Percentiles rank a stretch among this genome's conserved stretches.
Evolutionary conservation across 2,888 invertebrate genomes (phyloP).

Genomic region (Hydropsyche betteni): DNA sequence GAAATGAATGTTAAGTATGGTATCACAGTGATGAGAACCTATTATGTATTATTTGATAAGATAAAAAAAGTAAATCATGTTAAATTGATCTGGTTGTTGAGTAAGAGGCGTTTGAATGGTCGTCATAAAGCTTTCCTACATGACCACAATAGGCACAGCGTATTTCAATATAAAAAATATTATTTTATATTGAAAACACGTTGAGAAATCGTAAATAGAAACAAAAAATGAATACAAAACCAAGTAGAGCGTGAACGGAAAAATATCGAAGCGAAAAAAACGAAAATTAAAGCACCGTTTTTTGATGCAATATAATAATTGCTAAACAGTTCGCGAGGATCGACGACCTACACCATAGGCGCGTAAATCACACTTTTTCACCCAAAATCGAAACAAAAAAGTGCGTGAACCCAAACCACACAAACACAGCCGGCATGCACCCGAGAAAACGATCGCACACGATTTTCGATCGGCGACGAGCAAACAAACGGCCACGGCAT

Average conservation of each 20-base stretch:
- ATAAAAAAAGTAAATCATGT: too few species aligned
- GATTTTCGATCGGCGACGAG: background rate
- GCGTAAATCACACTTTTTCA: background rate
- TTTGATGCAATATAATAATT: constrained; percentile 41
- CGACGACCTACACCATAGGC: constrained; percentile 8
- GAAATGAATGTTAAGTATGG: too few species aligned
- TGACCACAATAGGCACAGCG: too few species aligned
- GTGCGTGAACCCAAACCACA: too few species aligned
- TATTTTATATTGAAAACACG: constrained; percentile 12
- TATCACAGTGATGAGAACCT: too few species aligned
- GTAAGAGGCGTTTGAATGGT: too few species aligned
- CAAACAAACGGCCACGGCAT: background rate
- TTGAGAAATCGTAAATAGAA: constrained; percentile 12
- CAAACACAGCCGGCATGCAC: background rate
- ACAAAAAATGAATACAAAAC: constrained; percentile 17
- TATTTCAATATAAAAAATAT: background rate
- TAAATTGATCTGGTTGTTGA: too few species aligned
- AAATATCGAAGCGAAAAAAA: constrained; percentile 34
- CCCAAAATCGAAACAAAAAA: background rate
- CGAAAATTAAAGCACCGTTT: constrained; percentile 39
- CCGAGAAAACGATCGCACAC: background rate
- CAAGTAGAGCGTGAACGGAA: constrained; percentile 42
- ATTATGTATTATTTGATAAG: too few species aligned
- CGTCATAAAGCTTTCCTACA: too few species aligned
- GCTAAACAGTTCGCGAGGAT: constrained; percentile 37